phyloP scores from a whole-genome alignment of 1,140 invertebrate genomes.

The Sarcophaga peregrina region DNA sequence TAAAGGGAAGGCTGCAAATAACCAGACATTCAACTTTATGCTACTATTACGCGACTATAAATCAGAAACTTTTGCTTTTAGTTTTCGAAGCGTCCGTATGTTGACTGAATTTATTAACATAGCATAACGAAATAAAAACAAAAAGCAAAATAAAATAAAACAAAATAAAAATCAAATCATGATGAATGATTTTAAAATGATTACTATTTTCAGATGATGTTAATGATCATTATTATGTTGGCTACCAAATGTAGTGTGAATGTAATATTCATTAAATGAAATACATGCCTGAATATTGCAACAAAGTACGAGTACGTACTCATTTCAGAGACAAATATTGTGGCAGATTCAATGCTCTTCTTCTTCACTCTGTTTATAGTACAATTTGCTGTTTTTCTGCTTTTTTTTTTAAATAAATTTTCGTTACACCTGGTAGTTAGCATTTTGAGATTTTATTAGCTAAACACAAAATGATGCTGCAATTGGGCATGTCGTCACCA shows the following conservation, averaged over 20 bases:
- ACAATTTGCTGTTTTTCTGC: background rate
- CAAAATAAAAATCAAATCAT: background rate
- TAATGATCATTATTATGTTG: background rate
- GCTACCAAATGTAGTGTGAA: background rate
- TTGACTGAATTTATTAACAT: too few relatives aligned
- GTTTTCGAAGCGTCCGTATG: background rate
- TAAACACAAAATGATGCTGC: background rate
- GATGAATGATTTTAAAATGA: too few relatives aligned
- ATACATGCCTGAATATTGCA: background rate
- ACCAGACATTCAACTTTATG: background rate
- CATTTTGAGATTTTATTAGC: background rate
- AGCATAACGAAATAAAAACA: background rate
- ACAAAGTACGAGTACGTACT: background rate
- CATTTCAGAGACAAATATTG: background rate
- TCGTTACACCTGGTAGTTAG: slow-evolving; percentile 13
- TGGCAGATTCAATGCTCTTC: too few relatives aligned
- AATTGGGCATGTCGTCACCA: background rate
- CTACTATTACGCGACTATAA: background rate
- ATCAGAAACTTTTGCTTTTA: background rate
- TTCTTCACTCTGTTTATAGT: too few relatives aligned
- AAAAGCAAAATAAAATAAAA: background rate
- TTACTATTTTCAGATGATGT: background rate
- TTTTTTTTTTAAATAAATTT: slow-evolving; percentile 1
- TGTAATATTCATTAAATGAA: background rate
- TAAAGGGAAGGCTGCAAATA: background rate